phyloP scores from a whole-genome alignment of 2,797 vertebrate species.

The Prunella strophiata region DNA sequence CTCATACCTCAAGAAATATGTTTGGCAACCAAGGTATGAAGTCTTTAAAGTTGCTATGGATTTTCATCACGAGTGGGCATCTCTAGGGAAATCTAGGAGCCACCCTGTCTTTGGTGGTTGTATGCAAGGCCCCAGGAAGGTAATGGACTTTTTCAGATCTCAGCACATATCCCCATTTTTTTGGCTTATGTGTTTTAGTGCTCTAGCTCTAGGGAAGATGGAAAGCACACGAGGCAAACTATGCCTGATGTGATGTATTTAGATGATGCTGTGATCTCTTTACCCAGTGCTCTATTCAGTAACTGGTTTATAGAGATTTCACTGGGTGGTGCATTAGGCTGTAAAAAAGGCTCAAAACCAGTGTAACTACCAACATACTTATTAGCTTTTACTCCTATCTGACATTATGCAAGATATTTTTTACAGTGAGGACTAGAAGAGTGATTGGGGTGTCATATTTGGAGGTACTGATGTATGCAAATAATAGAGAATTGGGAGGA shows the following conservation, averaged over 20 bases:
- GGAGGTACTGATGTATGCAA: background rate
- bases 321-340: background rate
- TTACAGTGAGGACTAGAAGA: background rate
- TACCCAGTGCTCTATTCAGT: background rate
- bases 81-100: background rate
- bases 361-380: background rate
- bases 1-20: background rate
- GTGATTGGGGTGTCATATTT: background rate
- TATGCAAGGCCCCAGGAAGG: background rate
- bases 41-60: background rate
- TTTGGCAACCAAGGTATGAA: background rate
- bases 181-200: background rate
- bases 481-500: background rate
- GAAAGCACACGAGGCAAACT: background rate
- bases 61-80: background rate
- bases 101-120: background rate
- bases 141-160: background rate
- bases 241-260: background rate
- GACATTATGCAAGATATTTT: background rate
- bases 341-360: background rate
- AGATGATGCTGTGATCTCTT: background rate
- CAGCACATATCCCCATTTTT: background rate
- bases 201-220: background rate
- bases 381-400: background rate
- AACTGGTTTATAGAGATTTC: background rate